Conservation (phyloP, 2,888 invertebrate species). For the Hydroisotoma schaefferi region DNA sequence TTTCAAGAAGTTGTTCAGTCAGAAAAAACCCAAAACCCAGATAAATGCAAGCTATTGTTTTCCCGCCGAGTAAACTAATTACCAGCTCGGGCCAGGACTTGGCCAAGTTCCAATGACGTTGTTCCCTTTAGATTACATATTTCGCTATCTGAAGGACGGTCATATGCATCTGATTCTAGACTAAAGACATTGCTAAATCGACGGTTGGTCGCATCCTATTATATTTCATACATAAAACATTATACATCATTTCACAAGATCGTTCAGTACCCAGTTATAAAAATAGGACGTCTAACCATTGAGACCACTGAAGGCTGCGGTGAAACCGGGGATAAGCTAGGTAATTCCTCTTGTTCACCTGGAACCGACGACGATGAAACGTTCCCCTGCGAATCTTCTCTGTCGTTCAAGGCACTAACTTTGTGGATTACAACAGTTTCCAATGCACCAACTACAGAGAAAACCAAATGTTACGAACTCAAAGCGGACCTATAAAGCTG, state of each 20-base stretch:
- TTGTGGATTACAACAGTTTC: slow-evolving; percentile 38
- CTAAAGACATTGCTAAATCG: slow-evolving; percentile 43
- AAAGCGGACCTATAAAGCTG: no score
- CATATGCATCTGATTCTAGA: slow-evolving; percentile 46
- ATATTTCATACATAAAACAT: slow-evolving; percentile 8
- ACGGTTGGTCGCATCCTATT: background rate
- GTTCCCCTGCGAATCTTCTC: slow-evolving; percentile 7
- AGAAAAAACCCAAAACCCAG: background rate
- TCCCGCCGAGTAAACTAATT: background rate
- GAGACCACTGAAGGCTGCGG: slow-evolving; percentile 45
- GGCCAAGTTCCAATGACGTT: slow-evolving; percentile 60
- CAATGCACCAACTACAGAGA: slow-evolving; percentile 11
- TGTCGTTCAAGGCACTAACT: slow-evolving; percentile 23
- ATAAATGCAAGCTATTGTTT: background rate
- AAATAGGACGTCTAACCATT: slow-evolving; percentile 21
- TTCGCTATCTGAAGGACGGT: slow-evolving; percentile 22
- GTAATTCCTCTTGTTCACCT: slow-evolving; percentile 38
- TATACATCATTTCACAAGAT: no score
- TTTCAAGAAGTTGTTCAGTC: background rate
- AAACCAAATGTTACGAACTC: no score
- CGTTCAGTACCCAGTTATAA: no score
- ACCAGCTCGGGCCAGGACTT: slow-evolving; percentile 50
- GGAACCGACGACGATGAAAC: slow-evolving; percentile 26
- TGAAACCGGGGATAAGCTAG: slow-evolving; percentile 42
- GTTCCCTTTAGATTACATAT: slow-evolving; percentile 54